These are phyloP conservation scores for Nesospiza acunhae DNA, from an alignment of 2,113 vertebrate species.

Conservation along the genomic window DNA sequence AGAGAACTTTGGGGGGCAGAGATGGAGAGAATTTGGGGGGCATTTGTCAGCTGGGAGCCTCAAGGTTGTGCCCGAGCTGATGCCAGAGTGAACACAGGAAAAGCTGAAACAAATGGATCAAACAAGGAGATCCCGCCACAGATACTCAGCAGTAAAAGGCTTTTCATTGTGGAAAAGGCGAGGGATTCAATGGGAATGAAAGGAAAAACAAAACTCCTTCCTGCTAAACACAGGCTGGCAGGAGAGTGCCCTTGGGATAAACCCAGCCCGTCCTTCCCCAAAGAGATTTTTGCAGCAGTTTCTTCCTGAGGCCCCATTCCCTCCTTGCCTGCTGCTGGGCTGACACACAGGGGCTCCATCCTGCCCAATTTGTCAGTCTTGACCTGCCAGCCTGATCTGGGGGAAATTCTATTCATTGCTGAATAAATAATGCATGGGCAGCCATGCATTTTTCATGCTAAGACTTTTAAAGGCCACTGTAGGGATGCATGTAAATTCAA, in stretches of 20 bases:
- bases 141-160: background rate
- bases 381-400: slow-evolving; percentile 35
- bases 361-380: slow-evolving; percentile 53
- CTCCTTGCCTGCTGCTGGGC: background rate
- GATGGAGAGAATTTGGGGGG: background rate
- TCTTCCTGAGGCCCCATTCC: background rate
- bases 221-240: background rate
- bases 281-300: background rate
- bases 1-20: background rate
- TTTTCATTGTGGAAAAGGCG: background rate
- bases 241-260: fast-evolving
- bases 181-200: background rate
- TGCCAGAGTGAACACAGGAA: background rate
- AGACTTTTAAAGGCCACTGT: slow-evolving; percentile 69
- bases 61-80: background rate
- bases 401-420: slow-evolving; percentile 58
- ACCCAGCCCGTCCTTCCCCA: background rate
- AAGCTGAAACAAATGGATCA: slow-evolving; percentile 25
- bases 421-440: slow-evolving; percentile 67
- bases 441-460: slow-evolving; percentile 69
- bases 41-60: slow-evolving; percentile 38
- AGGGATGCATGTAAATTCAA: slow-evolving; percentile 66
- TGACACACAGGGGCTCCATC: background rate
- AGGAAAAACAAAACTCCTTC: background rate
- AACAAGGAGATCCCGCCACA: background rate